phyloP scores from a whole-genome alignment of 2,113 vertebrate genomes.

The Petrocephalus microphthalmus region DNA sequence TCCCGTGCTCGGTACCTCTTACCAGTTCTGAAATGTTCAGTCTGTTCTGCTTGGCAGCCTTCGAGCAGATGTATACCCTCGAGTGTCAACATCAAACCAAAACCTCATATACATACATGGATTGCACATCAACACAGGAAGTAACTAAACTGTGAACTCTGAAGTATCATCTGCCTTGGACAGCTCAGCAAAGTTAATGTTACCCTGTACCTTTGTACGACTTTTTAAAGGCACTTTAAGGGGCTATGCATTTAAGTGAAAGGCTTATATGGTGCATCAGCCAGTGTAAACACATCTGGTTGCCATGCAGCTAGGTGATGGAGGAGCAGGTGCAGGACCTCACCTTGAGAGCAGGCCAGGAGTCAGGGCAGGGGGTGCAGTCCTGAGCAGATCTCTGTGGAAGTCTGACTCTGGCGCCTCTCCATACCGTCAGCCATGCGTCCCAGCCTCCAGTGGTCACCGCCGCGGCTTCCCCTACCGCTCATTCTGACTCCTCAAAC shows the following conservation, averaged over 20 bases:
- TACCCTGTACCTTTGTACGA: not conserved
- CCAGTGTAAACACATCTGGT: not conserved
- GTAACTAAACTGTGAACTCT: not conserved
- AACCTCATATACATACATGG: not conserved
- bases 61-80: not conserved
- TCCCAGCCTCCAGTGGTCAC: not conserved
- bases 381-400: not conserved
- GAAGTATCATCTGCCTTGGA: not conserved
- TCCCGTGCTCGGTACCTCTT: not conserved
- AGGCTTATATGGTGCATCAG: not conserved
- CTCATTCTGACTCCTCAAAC: not conserved
- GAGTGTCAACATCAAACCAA: not conserved
- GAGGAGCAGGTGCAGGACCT: not conserved
- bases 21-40: not conserved
- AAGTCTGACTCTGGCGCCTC: not conserved
- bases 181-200: not conserved
- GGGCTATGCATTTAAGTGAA: not conserved
- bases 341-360: slow-evolving; percentile 3
- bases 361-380: not conserved
- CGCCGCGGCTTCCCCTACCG: not conserved
- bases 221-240: not conserved
- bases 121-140: not conserved
- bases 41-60: not conserved
- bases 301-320: not conserved
- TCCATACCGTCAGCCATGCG: not conserved